Conservation (phyloP, 1,140 invertebrate genomes). For the Ctenoplectra terminalis region DNA sequence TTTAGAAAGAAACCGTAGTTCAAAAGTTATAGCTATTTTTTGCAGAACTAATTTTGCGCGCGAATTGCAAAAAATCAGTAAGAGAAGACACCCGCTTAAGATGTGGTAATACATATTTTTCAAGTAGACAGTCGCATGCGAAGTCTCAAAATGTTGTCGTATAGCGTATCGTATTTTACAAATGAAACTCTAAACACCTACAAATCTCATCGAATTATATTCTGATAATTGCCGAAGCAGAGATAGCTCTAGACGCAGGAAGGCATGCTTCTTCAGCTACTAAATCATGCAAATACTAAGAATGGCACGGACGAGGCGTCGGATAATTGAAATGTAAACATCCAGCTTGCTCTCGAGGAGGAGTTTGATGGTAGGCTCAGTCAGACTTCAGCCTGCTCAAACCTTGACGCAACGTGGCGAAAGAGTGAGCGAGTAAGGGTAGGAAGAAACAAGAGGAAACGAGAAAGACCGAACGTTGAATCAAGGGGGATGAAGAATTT, state of each 20-base stretch:
- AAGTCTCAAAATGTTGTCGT: too few relatives aligned
- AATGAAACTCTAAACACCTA: neutral
- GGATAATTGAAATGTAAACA: slow-evolving; percentile 79
- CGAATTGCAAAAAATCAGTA: too few relatives aligned
- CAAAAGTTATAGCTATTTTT: too few relatives aligned
- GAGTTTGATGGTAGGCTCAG: slow-evolving; percentile 47
- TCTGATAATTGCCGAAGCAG: slow-evolving; percentile 52
- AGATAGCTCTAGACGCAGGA: slow-evolving; percentile 43
- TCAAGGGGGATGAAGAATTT: slow-evolving; percentile 34
- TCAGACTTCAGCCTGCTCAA: slow-evolving; percentile 17
- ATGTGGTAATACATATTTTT: too few relatives aligned
- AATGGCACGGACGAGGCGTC: slow-evolving; percentile 71
- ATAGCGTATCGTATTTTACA: neutral
- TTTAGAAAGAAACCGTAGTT: too few relatives aligned
- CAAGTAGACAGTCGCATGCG: too few relatives aligned
- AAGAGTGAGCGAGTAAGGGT: slow-evolving; percentile 12
- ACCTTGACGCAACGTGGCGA: neutral
- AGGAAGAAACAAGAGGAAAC: slow-evolving; percentile 34
- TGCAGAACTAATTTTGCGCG: too few relatives aligned
- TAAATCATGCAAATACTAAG: slow-evolving; percentile 79
- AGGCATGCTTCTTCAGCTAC: slow-evolving; percentile 64
- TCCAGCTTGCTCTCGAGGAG: slow-evolving; percentile 44
- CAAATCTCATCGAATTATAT: neutral
- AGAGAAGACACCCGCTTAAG: too few relatives aligned
- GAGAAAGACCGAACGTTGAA: slow-evolving; percentile 21